Conservation (phyloP, 2,888 invertebrate species). For the Euplagia quadripunctaria region DNA sequence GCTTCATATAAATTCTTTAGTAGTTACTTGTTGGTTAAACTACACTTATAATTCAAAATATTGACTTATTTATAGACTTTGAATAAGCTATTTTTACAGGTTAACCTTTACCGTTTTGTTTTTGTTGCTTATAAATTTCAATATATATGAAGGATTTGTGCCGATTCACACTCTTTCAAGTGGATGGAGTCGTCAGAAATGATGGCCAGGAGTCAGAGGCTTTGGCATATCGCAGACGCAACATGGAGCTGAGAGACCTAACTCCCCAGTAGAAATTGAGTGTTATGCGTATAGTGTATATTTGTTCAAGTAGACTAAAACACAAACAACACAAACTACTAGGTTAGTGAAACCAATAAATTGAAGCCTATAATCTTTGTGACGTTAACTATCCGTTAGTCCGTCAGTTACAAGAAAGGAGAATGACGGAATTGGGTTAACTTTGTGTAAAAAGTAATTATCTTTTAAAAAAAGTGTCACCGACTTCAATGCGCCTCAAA, state of each 20-base stretch:
- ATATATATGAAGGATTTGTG: neutral
- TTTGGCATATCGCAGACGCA: neutral
- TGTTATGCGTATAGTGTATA: neutral
- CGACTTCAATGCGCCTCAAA: too few relatives aligned
- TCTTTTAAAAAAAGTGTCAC: too few relatives aligned
- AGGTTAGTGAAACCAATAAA: neutral
- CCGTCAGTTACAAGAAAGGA: neutral
- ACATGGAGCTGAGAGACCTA: neutral
- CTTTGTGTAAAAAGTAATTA: too few relatives aligned
- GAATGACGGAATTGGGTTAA: too few relatives aligned
- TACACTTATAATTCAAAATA: neutral
- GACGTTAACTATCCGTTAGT: neutral
- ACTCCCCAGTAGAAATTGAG: too few relatives aligned
- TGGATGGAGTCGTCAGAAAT: neutral
- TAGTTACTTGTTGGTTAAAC: neutral
- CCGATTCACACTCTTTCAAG: neutral
- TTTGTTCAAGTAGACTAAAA: neutral
- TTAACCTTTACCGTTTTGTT: neutral
- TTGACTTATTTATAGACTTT: neutral
- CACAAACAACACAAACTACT: neutral
- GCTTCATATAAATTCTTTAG: neutral
- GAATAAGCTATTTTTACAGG: neutral
- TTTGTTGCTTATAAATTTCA: neutral
- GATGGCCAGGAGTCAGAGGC: neutral
- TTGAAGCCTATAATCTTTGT: neutral